Percentiles rank a stretch among this genome's conserved stretches.
Evolutionary conservation across 2,888 invertebrate genomes (phyloP).

Genomic region (Bombylius major): DNA sequence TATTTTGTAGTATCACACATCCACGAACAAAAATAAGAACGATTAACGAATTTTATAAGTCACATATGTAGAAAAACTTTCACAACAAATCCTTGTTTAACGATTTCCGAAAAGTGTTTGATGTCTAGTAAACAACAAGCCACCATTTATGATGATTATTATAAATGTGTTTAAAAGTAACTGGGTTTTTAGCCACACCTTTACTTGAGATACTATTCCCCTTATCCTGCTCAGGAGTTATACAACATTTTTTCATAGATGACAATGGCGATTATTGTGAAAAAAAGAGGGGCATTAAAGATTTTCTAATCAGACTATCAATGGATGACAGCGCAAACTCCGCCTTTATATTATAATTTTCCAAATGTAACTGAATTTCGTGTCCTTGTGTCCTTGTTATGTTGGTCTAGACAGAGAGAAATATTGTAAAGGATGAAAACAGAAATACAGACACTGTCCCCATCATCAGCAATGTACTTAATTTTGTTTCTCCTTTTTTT

Average conservation of each 20-base stretch:
- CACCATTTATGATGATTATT: too few relatives aligned
- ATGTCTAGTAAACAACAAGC: conserved; percentile 1
- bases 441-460: too few relatives aligned
- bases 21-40: too few relatives aligned
- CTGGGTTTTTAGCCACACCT: too few relatives aligned
- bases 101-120: conserved; percentile 35
- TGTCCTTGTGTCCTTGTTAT: conserved; percentile 1
- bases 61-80: too few relatives aligned
- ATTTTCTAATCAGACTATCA: neutral
- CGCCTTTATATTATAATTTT: neutral
- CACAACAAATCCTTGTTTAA: conserved; percentile 27
- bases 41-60: too few relatives aligned
- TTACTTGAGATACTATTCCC: neutral
- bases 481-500: too few relatives aligned
- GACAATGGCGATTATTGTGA: conserved; percentile 8
- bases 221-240: neutral
- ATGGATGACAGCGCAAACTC: conserved; percentile 3
- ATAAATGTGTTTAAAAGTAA: too few relatives aligned
- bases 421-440: too few relatives aligned
- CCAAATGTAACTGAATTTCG: too few relatives aligned
- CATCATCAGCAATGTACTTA: too few relatives aligned
- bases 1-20: too few relatives aligned
- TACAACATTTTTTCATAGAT: neutral
- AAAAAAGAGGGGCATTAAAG: neutral
- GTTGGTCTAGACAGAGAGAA: neutral